phyloP scores from a whole-genome alignment of 2,797 vertebrate genomes.

The Falco novaeseelandiae region DNA sequence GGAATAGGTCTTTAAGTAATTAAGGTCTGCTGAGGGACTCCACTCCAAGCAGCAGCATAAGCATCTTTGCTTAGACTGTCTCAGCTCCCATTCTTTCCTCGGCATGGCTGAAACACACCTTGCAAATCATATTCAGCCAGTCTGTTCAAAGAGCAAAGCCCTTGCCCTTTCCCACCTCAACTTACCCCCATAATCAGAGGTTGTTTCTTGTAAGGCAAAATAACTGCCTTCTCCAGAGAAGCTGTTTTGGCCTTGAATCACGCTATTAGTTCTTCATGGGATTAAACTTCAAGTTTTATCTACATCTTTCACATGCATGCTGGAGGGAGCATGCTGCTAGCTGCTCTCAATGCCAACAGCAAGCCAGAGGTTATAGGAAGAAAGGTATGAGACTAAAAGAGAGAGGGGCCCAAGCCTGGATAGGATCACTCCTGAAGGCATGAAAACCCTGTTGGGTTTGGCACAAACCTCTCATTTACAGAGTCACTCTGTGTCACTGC shows the following conservation, averaged over 20 bases:
- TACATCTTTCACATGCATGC: not conserved
- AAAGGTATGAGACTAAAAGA: not conserved
- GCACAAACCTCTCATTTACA: not conserved
- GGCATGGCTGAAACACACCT: not conserved
- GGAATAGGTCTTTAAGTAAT: not conserved
- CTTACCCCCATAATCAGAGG: not conserved
- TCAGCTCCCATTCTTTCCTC: not conserved
- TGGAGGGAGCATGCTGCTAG: not conserved
- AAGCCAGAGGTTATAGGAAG: not conserved
- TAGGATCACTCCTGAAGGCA: not conserved
- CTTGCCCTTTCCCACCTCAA: not conserved
- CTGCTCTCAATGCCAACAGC: not conserved
- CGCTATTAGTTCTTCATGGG: not conserved
- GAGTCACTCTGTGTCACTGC: not conserved
- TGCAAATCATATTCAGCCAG: not conserved
- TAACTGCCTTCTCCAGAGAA: not conserved
- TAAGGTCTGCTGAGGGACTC: not conserved
- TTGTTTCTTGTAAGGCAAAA: not conserved
- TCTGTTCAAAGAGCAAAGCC: not conserved
- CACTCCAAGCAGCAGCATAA: not conserved
- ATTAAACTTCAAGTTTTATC: conserved; percentile 19
- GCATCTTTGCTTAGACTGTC: not conserved
- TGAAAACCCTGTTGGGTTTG: not conserved
- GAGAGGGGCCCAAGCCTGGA: not conserved
- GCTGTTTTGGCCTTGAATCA: not conserved